Percentiles rank a stretch among this genome's conserved stretches.
Conservation (phyloP, 2,888 invertebrate genomes). For the Thumatha senex region DNA sequence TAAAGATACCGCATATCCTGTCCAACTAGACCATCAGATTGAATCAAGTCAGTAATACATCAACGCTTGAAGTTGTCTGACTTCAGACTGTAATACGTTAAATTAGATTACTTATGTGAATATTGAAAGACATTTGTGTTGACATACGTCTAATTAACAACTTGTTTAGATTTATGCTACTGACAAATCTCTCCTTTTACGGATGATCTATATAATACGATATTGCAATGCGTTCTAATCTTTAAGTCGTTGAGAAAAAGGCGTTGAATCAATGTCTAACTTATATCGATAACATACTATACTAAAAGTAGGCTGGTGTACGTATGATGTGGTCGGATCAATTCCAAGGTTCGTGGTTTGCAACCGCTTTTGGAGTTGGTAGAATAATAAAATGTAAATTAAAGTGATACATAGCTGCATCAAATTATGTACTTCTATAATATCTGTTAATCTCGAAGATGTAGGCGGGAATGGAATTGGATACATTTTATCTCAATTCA, state of each 20-base stretch:
- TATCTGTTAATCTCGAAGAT: too few relatives aligned
- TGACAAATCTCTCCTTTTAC: constrained; percentile 29
- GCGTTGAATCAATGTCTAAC: constrained; percentile 17
- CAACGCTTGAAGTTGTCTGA: neutral
- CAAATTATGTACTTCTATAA: neutral
- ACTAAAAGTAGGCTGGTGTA: constrained; percentile 61
- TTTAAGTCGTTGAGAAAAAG: constrained; percentile 20
- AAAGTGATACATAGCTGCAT: neutral
- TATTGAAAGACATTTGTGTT: constrained; percentile 27
- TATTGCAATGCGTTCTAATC: constrained; percentile 18
- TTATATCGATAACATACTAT: constrained; percentile 42
- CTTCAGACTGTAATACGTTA: neutral
- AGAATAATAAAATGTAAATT: constrained; percentile 29
- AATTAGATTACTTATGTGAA: constrained; percentile 19
- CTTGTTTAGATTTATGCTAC: constrained; percentile 37
- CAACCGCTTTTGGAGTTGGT: constrained; percentile 48
- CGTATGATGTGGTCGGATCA: constrained; percentile 73
- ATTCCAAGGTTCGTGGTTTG: constrained; percentile 74
- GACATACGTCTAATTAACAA: constrained; percentile 50
- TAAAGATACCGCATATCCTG: too few relatives aligned
- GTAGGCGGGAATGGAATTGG: too few relatives aligned
- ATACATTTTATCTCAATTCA: too few relatives aligned
- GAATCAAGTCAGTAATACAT: neutral
- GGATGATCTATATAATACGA: neutral
- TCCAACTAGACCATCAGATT: too few relatives aligned